A percentile compares a stretch with the other conserved stretches of the same genome.
Evolutionary conservation across 2,888 invertebrate species (phyloP).

Genomic region (Nudaria mundana): DNA sequence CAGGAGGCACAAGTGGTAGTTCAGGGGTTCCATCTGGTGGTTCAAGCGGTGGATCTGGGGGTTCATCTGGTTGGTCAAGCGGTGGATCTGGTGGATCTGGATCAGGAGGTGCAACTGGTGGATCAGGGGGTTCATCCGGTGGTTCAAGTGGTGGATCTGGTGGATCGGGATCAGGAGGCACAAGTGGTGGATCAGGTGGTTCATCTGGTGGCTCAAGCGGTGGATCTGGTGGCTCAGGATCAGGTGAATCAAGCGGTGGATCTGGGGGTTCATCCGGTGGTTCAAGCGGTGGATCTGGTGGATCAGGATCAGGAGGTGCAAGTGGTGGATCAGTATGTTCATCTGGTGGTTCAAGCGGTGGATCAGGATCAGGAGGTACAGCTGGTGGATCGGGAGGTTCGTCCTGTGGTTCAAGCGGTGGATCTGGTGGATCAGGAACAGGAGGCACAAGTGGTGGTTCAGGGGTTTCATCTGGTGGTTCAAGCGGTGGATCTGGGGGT

Average conservation of each 20-base stretch:
- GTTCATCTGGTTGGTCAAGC: constrained; percentile 32
- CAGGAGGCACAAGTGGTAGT: neutral
- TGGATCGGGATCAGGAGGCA: neutral
- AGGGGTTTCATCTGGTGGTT: neutral
- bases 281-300: neutral
- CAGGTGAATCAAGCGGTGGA: no score
- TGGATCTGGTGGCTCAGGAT: neutral
- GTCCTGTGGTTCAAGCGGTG: neutral
- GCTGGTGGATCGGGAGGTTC: constrained; percentile 47
- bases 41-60: constrained; percentile 32
- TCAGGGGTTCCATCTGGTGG: constrained; percentile 4
- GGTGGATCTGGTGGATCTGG: constrained; percentile 45
- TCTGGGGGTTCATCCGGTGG: neutral
- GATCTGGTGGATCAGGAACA: neutral
- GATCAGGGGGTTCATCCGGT: no score
- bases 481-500: neutral
- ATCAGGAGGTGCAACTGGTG: neutral
- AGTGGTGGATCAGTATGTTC: neutral
- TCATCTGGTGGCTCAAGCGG: neutral
- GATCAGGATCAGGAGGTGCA: neutral
- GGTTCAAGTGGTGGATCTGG: neutral
- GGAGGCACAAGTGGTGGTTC: neutral
- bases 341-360: constrained; percentile 26
- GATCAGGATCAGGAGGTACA: constrained; percentile 35
- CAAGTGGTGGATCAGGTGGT: neutral